Evolutionary conservation across 2,113 vertebrate genomes (phyloP), one percentile per base, ranked within the genome.

Genomic region (Labrus mixtus): DNA sequence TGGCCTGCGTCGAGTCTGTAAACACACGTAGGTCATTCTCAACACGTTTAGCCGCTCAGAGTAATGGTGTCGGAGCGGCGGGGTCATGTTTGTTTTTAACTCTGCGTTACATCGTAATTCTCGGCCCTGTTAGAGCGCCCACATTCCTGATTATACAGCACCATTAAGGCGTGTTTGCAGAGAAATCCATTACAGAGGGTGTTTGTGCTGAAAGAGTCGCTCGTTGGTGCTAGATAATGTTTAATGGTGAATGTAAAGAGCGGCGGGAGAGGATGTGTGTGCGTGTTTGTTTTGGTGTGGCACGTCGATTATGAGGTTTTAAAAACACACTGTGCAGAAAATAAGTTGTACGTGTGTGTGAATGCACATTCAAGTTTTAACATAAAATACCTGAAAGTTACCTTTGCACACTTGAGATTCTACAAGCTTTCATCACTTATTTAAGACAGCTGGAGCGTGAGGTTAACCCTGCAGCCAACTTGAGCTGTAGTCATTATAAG

Each of bases 1-100:
- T 2, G 69, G 84, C 65, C 76, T 16, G 50, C 25, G 16, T 39
- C 8, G 39, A 79, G 85, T 91, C 82, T 90, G 84, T 92, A 87
- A 91, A 91, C 84, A 89, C 77, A 41, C 48, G 13, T 12, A 70
- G 91, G 89, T 91, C 86, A 87, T 78, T 83, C 77, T 68, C 61
- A 84, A 86, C 89, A 75, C 68, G 20, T 81, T 76, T 36, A 73
- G 68, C 67, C 37, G 41, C 76, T 78, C 29, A 64, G 86, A 85
- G 80, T 87, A 88, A 91, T 75, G 82, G 76, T 56, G 65, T 72
- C 22, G 4, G 56, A 50, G 78, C 75, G 16, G 70, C 10, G 10
- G 76, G 84, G 78, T 83, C 64, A 37, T 85, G 85, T 90, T 90
- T 91, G 87, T 87, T 89, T 89, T 89, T 79, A 77, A 89, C 71